phyloP scores from a whole-genome alignment of 1,140 invertebrate species.

The Tribolium castaneum region DNA sequence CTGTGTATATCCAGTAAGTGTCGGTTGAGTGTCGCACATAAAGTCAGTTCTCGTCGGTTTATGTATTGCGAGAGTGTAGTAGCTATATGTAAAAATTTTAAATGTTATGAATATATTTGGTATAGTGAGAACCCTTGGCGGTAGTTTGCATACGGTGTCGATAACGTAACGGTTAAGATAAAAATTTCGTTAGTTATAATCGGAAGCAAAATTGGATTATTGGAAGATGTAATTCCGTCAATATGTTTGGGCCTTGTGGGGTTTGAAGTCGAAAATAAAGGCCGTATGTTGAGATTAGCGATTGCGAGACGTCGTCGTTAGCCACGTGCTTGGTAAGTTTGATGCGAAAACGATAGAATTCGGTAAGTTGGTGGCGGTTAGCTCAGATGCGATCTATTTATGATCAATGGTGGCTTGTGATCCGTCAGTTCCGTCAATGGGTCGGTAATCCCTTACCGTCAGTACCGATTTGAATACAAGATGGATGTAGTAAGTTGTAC shows the following conservation, averaged over 20 bases:
- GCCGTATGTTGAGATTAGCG: background rate
- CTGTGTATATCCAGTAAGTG: no score
- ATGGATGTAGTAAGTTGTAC: conserved; percentile 40
- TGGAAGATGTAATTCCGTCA: conserved; percentile 12
- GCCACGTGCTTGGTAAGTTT: conserved; percentile 10
- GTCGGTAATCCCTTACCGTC: conserved; percentile 8
- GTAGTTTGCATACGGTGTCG: conserved; percentile 8
- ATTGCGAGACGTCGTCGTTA: background rate
- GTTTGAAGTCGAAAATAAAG: background rate
- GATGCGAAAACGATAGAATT: background rate
- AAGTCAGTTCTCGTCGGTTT: background rate
- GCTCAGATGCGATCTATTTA: background rate
- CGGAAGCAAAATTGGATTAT: conserved; percentile 5
- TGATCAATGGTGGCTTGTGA: conserved; percentile 1
- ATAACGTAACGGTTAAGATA: conserved; percentile 6
- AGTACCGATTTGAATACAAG: conserved; percentile 40
- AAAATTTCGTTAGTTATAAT: conserved; percentile 25
- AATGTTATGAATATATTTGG: conserved; percentile 7
- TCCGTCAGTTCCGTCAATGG: conserved; percentile 38
- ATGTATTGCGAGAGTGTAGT: background rate
- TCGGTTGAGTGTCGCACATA: no score
- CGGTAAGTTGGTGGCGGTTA: background rate
- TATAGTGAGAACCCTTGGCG: background rate
- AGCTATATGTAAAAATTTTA: background rate
- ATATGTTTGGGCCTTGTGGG: background rate